Base-by-base conservation (phyloP, 2,888 invertebrate species). In the Rambutsinella grinnellia region DNA sequence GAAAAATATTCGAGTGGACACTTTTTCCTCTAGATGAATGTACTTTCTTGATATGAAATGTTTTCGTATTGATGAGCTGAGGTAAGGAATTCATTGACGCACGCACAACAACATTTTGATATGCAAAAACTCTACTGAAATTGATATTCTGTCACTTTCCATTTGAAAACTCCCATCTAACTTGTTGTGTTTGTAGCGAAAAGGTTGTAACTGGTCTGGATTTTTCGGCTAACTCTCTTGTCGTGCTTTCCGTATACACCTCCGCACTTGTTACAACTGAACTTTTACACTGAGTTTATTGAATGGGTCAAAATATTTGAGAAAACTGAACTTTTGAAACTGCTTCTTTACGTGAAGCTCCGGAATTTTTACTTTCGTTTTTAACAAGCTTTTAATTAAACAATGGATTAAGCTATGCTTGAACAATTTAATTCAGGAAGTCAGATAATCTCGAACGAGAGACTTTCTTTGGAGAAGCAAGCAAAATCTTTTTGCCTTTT, bases 191-290 rank as follows among this genome's bases (percentile, higher is more conserved):
- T 36, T 36, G 36, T 36, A 13, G 36, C n/a, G n/a, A n/a, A n/a
- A n/a, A n/a, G n/a, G n/a, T n/a, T n/a, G n/a, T n/a, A n/a, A n/a
- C n/a, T n/a, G n/a, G n/a, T n/a, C n/a, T 36, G 36, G 6, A 36
- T 36, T 8, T n/a, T 36, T 36, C 36, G 36, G 36, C 36, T 36
- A 15, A 46, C 61, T 17, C 23, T 27, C 13, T 36, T 47, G 36
- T 36, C 36, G 36, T 36, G 36, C 26, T 27, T 51, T 62, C 62
- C 28, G 49, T 27, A 19, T 28, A 6, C 62, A 19, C 62, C 62
- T 21, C 27, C 51, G 23, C 62, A 47, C 47, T 60, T 44, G 8
- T n/a, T n/a, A n/a, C n/a, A n/a, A n/a, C n/a, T n/a, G n/a, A n/a
- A n/a, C n/a, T n/a, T n/a, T n/a, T n/a, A n/a, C n/a, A n/a, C n/a